Percentiles rank a stretch among this genome's conserved stretches.
phyloP scores from a whole-genome alignment of 2,888 invertebrate genomes.

The Brassicogethes aeneus region DNA sequence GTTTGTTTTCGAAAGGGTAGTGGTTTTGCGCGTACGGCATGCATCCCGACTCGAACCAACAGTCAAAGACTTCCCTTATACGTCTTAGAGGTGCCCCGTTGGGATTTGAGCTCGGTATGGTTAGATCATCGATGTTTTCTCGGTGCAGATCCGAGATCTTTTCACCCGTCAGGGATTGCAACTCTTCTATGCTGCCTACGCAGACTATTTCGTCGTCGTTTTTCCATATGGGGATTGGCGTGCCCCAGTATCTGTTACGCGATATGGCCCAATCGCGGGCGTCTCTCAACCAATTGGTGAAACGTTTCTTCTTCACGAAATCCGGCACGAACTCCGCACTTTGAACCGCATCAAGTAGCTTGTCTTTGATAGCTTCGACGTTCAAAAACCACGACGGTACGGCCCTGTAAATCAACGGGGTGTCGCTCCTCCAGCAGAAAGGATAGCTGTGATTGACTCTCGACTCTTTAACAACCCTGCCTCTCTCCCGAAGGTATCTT shows the following conservation, averaged over 20 bases:
- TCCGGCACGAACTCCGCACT: slow-evolving; percentile 95
- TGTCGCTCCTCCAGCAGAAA: slow-evolving; percentile 95
- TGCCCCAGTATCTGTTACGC: slow-evolving; percentile 94
- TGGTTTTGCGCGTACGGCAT: slow-evolving; percentile 94
- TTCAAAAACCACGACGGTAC: slow-evolving; percentile 94
- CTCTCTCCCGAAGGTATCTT: too few species aligned
- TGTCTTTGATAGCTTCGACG: slow-evolving; percentile 75
- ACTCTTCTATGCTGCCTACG: slow-evolving; percentile 79
- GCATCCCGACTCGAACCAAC: slow-evolving; percentile 96
- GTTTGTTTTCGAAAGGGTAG: slow-evolving; percentile 83
- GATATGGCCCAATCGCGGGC: slow-evolving; percentile 94
- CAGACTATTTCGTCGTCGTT: slow-evolving; percentile 84
- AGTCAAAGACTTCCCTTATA: slow-evolving; percentile 88
- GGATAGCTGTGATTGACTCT: slow-evolving; percentile 86
- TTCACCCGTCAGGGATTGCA: slow-evolving; percentile 65
- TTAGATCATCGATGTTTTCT: slow-evolving; percentile 80
- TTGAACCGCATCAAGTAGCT: slow-evolving; percentile 67
- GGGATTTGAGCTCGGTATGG: slow-evolving; percentile 72
- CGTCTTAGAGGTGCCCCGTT: slow-evolving; percentile 72
- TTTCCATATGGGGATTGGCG: slow-evolving; percentile 91
- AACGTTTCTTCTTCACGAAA: slow-evolving; percentile 90
- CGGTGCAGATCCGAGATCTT: slow-evolving; percentile 80
- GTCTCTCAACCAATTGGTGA: slow-evolving; percentile 91
- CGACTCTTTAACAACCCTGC: slow-evolving; percentile 62
- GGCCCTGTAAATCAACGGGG: slow-evolving; percentile 89